Evolutionary conservation across 2,888 invertebrate genomes (phyloP).

Genomic region (Caradrina kadenii): DNA sequence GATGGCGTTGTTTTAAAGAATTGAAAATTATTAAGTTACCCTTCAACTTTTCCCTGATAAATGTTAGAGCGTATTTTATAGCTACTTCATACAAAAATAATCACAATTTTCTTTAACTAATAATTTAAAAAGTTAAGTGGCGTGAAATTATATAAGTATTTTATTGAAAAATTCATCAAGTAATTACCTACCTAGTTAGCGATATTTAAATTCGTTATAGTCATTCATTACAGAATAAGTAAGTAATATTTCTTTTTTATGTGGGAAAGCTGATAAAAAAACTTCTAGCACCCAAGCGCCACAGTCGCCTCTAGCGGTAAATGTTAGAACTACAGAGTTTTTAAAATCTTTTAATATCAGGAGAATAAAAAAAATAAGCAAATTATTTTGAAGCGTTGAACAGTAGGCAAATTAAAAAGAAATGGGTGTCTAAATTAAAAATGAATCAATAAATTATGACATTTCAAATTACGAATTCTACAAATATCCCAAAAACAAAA

Average conservation of each 20-base stretch:
- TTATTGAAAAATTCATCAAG: conserved; percentile 8
- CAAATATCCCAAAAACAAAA: conserved; percentile 4
- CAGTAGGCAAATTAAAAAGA: too few relatives aligned
- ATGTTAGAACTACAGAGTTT: conserved; percentile 1
- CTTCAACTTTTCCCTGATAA: not conserved
- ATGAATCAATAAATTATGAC: not conserved
- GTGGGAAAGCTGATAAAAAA: too few relatives aligned
- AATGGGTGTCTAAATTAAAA: not conserved
- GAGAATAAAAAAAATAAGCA: too few relatives aligned
- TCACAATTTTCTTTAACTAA: not conserved
- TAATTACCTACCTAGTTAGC: too few relatives aligned
- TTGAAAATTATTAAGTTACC: not conserved
- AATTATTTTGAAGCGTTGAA: too few relatives aligned
- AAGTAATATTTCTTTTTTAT: too few relatives aligned
- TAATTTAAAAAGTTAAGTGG: too few relatives aligned
- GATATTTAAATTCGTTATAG: too few relatives aligned
- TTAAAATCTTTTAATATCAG: not conserved
- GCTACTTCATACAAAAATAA: not conserved
- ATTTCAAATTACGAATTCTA: conserved; percentile 11
- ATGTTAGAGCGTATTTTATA: not conserved
- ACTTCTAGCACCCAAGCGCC: conserved; percentile 6
- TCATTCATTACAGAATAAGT: too few relatives aligned
- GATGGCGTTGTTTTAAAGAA: conserved; percentile 45
- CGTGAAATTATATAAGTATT: not conserved
- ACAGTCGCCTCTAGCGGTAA: conserved; percentile 5